Percentiles rank a stretch among this genome's conserved stretches.
Conservation (phyloP, 2,888 invertebrate species). For the Biston stratarius region DNA sequence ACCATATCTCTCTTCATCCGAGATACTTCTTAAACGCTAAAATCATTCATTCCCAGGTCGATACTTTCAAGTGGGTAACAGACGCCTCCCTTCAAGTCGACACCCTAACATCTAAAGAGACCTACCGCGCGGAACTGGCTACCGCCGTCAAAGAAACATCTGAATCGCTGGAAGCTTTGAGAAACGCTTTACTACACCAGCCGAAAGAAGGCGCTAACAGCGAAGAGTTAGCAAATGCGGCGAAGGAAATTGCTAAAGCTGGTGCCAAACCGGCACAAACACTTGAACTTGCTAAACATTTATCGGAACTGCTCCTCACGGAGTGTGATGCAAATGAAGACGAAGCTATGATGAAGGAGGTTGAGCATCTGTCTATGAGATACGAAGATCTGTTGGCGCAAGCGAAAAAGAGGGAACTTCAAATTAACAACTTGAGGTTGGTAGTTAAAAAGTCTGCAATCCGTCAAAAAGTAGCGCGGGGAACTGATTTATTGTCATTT, state of each 20-base stretch:
- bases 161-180: constrained; percentile 88
- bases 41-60: constrained; percentile 84
- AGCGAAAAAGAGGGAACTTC: constrained; percentile 91
- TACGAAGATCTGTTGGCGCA: constrained; percentile 89
- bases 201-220: constrained; percentile 83
- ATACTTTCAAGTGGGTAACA: constrained; percentile 91
- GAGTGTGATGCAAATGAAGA: constrained; percentile 90
- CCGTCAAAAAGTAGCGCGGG: constrained; percentile 7
- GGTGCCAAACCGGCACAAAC: constrained; percentile 93
- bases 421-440: constrained; percentile 92
- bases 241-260: constrained; percentile 91
- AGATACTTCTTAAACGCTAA: not conserved
- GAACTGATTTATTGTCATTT: constrained; percentile 10
- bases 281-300: constrained; percentile 92
- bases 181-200: constrained; percentile 80
- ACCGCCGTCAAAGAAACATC: constrained; percentile 91
- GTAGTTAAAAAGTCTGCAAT: constrained; percentile 48
- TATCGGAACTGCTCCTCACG: constrained; percentile 90
- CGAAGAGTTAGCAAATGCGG: constrained; percentile 87
- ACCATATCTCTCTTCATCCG: not conserved
- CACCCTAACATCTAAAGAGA: constrained; percentile 94
- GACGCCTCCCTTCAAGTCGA: constrained; percentile 94
- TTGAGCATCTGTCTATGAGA: constrained; percentile 88
- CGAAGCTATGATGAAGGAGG: constrained; percentile 88
- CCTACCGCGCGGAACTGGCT: constrained; percentile 91